Conservation (phyloP, 2,888 invertebrate genomes). For the Bedellia somnulentella region DNA sequence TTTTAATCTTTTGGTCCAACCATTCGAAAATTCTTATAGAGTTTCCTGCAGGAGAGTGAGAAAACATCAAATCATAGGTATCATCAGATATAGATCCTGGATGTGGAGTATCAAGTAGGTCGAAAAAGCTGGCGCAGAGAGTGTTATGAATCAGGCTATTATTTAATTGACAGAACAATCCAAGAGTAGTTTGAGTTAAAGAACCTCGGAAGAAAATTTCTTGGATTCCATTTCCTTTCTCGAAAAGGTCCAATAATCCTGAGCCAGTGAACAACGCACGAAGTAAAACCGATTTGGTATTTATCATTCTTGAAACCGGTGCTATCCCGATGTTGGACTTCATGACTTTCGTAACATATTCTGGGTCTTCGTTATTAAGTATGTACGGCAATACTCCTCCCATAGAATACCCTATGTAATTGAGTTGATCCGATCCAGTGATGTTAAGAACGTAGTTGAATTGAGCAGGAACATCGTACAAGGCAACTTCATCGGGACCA, state of each 20-base stretch:
- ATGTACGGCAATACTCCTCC: neutral
- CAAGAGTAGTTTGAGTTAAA: neutral
- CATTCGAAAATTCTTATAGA: neutral
- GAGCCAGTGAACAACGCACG: neutral
- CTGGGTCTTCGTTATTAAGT: neutral
- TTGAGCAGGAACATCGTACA: conserved; percentile 4
- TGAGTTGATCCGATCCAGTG: neutral
- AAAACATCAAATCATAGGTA: neutral
- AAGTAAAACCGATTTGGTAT: neutral
- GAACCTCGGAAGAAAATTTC: neutral
- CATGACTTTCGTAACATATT: neutral
- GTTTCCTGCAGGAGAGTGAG: neutral
- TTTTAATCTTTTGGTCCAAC: neutral
- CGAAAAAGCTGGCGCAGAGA: too few relatives aligned
- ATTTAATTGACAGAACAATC: neutral
- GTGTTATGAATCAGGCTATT: too few relatives aligned
- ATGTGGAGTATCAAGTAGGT: too few relatives aligned
- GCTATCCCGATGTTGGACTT: neutral
- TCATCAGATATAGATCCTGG: neutral
- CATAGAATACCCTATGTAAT: neutral
- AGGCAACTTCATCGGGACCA: neutral
- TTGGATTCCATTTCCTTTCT: neutral
- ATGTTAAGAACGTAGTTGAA: neutral
- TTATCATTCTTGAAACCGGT: neutral
- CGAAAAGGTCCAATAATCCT: neutral